Evolutionary conservation across 2,888 invertebrate genomes (phyloP), one percentile per base, ranked within the genome.

Genomic region (Pandemis corylana): DNA sequence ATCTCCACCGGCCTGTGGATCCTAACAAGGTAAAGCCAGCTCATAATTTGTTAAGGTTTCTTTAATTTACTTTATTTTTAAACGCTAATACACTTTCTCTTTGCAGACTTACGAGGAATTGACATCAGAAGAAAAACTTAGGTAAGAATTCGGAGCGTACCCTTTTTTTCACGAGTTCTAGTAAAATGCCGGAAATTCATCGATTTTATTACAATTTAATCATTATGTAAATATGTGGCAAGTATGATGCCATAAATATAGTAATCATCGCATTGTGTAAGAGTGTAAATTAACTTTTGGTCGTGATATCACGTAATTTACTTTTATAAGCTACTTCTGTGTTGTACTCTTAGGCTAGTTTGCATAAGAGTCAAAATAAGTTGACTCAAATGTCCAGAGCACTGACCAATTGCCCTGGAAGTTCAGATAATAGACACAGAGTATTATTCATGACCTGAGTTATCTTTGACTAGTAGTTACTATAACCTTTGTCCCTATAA

Each of bases 71-170:
- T 61, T 61, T 72, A 72, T 77, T 77, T 76, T 61, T 72, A 68
- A 71, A 72, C 75, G 72, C 69, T 65, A 76, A 77, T 73, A 77
- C 71, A 71, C 76, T 82, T 78, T 86, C 80, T 84, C 82, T 83
- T 94, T 94, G 53, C 90, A 97, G 97, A 96, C 96, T 63, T 93
- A 96, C 81, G 96, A 96, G 72, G 96, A 97, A 80, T 91, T 97
- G 90, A 96, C 96, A n/a, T 95, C 96, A 6, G 97, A 97, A 79
- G 97, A 97, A 88, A 96, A 96, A 92, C 94, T 96, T 91, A 96
- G 97, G 97, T 96, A 90, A 89, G 87, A 71, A 71, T 76, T 76
- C 51, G 68, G 44, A 41, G 62, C 13, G 20, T 42, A 62, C 63
- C 61, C 44, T 63, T 68, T 68, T 77, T 5, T 66, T 44, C 6